Conservation (phyloP, 1,140 invertebrate species). For the Bombus ignitus region DNA sequence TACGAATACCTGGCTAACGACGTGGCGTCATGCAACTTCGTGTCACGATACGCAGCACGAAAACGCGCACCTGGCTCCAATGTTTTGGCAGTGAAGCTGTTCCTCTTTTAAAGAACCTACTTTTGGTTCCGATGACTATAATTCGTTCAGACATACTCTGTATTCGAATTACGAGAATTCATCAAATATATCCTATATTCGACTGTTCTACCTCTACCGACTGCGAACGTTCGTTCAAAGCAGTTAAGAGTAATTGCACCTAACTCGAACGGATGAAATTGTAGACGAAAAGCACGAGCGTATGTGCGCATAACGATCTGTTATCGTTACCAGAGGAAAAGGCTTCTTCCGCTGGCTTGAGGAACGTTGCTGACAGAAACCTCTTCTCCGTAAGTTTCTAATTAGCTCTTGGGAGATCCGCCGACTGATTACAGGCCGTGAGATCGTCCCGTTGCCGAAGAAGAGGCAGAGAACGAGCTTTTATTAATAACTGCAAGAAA, state of each 20-base stretch:
- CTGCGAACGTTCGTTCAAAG: not conserved
- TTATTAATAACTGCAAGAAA: conserved; percentile 54
- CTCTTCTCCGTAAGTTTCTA: conserved; percentile 64
- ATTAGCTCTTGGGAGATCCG: conserved; percentile 65
- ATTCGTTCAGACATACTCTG: not conserved
- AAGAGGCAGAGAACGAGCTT: conserved; percentile 9
- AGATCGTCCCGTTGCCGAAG: conserved; percentile 15
- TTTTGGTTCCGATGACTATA: not conserved
- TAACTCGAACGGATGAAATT: conserved; percentile 1
- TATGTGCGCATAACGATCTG: not conserved
- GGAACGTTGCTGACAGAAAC: not conserved
- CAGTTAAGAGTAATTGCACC: conserved; percentile 12
- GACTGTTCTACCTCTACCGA: not conserved
- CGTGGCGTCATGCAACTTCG: conserved; percentile 31
- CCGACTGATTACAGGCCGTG: conserved; percentile 58
- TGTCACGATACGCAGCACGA: not conserved
- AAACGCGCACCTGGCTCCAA: not conserved
- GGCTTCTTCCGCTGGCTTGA: not conserved
- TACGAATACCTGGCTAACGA: conserved; percentile 41
- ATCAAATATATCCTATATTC: too few species aligned
- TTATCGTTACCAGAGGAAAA: not conserved
- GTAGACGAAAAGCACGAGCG: not conserved
- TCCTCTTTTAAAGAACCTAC: not conserved
- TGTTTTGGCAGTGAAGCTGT: not conserved
- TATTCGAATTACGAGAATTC: not conserved